Evolutionary conservation across 2,113 vertebrate species (phyloP).

Genomic region (Mionectes macconnelli): DNA sequence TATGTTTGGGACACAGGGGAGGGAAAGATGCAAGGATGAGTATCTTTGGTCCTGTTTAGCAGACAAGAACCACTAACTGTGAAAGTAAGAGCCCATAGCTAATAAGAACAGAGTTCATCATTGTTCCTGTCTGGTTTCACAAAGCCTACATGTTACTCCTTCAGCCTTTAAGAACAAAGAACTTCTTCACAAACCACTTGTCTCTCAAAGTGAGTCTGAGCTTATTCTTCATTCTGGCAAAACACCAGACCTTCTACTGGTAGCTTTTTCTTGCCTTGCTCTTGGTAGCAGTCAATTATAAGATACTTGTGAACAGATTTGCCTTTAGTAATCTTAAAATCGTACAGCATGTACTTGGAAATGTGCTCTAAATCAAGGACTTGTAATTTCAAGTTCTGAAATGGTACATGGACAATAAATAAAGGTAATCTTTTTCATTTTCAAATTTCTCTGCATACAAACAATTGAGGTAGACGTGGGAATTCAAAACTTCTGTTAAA

Average conservation of each 20-base stretch:
- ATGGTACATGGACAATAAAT: neutral
- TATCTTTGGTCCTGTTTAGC: neutral
- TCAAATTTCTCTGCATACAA: neutral
- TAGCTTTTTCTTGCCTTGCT: neutral
- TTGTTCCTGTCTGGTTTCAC: neutral
- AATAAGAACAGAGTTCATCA: neutral
- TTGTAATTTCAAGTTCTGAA: neutral
- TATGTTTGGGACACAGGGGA: accelerated
- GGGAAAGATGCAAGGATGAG: neutral
- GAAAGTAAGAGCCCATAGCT: neutral
- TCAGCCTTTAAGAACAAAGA: neutral
- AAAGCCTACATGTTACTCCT: neutral
- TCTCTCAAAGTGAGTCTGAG: neutral
- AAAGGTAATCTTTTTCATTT: neutral
- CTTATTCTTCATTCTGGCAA: neutral
- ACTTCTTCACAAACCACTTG: neutral
- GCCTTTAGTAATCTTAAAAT: neutral
- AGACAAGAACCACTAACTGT: neutral
- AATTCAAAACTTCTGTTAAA: neutral
- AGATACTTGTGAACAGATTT: neutral
- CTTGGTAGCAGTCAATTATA: neutral
- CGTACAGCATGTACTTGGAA: neutral
- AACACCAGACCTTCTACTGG: neutral
- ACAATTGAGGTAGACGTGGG: neutral
- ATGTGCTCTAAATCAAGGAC: neutral